phyloP scores from a whole-genome alignment of 2,797 vertebrate species.

The Acipenser oxyrinchus region DNA sequence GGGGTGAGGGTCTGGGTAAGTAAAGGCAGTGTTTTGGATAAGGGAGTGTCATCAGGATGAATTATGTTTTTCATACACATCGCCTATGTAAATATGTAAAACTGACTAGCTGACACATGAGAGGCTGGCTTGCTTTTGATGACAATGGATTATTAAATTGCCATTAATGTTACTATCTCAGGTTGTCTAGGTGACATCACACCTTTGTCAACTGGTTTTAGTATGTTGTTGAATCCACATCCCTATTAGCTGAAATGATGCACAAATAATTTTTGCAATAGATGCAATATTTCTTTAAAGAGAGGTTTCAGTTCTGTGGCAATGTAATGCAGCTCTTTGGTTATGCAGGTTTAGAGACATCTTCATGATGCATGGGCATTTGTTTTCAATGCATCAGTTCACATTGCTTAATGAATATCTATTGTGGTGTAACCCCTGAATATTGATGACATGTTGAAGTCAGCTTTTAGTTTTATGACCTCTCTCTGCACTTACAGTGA shows the following conservation, averaged over 20 bases:
- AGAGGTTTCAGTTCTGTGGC: background rate
- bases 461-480: constrained; percentile 73
- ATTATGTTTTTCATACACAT: no score
- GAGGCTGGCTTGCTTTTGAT: no score
- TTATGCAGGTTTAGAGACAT: background rate
- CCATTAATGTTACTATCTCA: no score
- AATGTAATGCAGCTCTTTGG: background rate
- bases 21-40: no score
- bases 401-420: constrained; percentile 69
- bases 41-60: no score
- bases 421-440: constrained; percentile 56
- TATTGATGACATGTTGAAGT: constrained; percentile 63
- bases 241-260: constrained; percentile 7
- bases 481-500: constrained; percentile 72
- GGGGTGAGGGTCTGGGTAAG: no score
- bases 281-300: background rate
- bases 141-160: no score
- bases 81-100: no score
- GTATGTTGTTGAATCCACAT: no score
- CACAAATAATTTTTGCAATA: background rate
- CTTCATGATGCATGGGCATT: background rate
- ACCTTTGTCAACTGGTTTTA: no score
- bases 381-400: constrained; percentile 38
- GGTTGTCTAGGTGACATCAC: no score
- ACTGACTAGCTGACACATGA: no score